Evolutionary conservation across 2,888 invertebrate genomes (phyloP).

Genomic region (Macropis europaea): DNA sequence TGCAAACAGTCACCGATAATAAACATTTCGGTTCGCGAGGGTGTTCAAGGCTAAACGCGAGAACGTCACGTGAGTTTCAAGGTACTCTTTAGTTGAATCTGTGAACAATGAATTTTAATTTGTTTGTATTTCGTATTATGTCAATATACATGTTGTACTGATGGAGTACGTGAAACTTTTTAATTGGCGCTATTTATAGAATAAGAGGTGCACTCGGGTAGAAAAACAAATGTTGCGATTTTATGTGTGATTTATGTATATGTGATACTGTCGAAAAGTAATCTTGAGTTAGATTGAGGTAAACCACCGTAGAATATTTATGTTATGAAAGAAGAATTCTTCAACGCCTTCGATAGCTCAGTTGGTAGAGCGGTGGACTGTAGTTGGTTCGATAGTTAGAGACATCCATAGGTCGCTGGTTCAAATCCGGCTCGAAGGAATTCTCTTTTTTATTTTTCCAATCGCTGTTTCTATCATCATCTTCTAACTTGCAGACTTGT

Average conservation of each 20-base stretch:
- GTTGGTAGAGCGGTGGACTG: constrained; percentile 80
- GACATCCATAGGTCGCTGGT: constrained; percentile 78
- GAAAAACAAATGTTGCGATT: no score
- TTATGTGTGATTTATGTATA: not conserved
- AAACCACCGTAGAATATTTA: not conserved
- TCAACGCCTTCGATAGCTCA: constrained; percentile 78
- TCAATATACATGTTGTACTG: not conserved
- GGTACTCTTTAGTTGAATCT: no score
- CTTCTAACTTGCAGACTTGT: not conserved
- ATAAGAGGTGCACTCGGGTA: no score
- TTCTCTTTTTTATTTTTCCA: constrained; percentile 55
- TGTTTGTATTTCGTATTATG: not conserved
- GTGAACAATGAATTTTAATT: not conserved
- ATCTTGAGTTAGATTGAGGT: not conserved
- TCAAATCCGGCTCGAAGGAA: constrained; percentile 78
- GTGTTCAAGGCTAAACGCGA: not conserved
- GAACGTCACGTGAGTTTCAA: no score
- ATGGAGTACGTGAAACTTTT: not conserved
- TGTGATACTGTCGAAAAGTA: not conserved
- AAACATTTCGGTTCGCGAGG: not conserved
- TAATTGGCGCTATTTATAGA: no score
- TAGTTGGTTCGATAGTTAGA: constrained; percentile 69
- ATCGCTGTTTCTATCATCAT: not conserved
- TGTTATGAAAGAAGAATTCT: not conserved
- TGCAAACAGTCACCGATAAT: not conserved